Evolutionary conservation across 2,888 invertebrate genomes (phyloP).

Genomic region (Drosophila borborema): DNA sequence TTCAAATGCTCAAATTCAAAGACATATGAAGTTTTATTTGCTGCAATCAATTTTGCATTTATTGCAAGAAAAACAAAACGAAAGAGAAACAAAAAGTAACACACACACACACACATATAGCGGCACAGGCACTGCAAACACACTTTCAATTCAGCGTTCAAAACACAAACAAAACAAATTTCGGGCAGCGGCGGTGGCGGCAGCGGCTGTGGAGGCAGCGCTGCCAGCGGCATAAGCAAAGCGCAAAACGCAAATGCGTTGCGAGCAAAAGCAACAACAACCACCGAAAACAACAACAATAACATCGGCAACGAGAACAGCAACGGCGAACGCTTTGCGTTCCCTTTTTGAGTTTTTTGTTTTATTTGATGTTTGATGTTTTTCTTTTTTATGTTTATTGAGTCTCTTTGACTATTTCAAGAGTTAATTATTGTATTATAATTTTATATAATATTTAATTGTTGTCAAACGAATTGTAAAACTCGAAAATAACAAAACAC

Average conservation of each 20-base stretch:
- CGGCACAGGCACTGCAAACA: conserved; percentile 27
- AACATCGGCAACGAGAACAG: conserved; percentile 5
- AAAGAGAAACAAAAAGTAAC: conserved; percentile 27
- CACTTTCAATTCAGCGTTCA: conserved; percentile 43
- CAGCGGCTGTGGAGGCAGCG: conserved; percentile 35
- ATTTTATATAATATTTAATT: conserved; percentile 45
- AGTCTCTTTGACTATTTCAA: conserved; percentile 27
- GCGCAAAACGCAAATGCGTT: conserved; percentile 32
- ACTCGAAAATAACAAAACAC: conserved; percentile 5
- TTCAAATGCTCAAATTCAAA: conserved; percentile 20
- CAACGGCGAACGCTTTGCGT: conserved; percentile 2
- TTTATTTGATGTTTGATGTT: conserved; percentile 1
- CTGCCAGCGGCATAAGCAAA: conserved; percentile 35
- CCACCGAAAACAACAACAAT: conserved; percentile 27
- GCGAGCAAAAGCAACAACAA: conserved; percentile 39
- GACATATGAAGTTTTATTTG: conserved; percentile 4
- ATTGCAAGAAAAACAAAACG: conserved; percentile 25
- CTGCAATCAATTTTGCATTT: conserved; percentile 38
- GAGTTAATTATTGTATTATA: conserved; percentile 46
- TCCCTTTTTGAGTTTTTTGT: conserved; percentile 26
- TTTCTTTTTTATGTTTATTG: neutral
- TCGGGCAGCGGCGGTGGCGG: conserved; percentile 47
- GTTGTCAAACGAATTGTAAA: conserved; percentile 37
- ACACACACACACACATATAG: conserved; percentile 16
- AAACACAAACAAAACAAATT: conserved; percentile 63